Percentiles rank a stretch among this genome's conserved stretches.
These are phyloP conservation scores for Corapipo altera DNA, from an alignment of 2,113 vertebrate species.

Conservation along the genomic window DNA sequence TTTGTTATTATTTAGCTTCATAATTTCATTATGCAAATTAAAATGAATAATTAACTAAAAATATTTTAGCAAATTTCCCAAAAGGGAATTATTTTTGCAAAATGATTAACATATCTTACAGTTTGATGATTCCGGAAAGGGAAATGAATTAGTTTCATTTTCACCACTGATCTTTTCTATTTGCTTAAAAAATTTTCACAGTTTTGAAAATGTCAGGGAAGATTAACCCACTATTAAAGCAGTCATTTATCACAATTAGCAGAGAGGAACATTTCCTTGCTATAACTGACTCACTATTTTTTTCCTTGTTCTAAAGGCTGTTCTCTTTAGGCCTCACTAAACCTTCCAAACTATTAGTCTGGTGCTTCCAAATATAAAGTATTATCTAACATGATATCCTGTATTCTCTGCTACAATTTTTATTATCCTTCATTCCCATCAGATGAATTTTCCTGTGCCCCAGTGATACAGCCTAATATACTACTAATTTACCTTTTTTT, in stretches of 20 bases:
- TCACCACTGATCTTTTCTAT: background rate
- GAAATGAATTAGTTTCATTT: slow-evolving; percentile 6
- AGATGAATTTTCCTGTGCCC: background rate
- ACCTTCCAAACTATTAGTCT: background rate
- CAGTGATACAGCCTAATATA: background rate
- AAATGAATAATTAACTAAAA: background rate
- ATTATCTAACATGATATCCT: background rate
- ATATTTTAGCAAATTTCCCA: background rate
- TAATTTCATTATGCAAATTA: background rate
- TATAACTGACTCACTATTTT: background rate
- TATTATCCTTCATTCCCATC: background rate
- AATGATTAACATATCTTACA: background rate
- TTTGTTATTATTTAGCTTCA: background rate
- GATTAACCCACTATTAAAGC: background rate
- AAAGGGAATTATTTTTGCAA: background rate
- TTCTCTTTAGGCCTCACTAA: background rate
- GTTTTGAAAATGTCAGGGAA: slow-evolving; percentile 16
- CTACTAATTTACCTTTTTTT: background rate
- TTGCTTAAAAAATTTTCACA: background rate
- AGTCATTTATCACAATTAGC: slow-evolving; percentile 3
- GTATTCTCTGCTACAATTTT: background rate
- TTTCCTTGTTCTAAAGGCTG: background rate
- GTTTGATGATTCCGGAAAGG: background rate
- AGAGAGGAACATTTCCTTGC: background rate
- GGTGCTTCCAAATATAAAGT: background rate